A percentile compares a stretch with the other conserved stretches of the same genome.
Conservation (phyloP, 2,888 invertebrate genomes). For the Hoplodrina ambigua region DNA sequence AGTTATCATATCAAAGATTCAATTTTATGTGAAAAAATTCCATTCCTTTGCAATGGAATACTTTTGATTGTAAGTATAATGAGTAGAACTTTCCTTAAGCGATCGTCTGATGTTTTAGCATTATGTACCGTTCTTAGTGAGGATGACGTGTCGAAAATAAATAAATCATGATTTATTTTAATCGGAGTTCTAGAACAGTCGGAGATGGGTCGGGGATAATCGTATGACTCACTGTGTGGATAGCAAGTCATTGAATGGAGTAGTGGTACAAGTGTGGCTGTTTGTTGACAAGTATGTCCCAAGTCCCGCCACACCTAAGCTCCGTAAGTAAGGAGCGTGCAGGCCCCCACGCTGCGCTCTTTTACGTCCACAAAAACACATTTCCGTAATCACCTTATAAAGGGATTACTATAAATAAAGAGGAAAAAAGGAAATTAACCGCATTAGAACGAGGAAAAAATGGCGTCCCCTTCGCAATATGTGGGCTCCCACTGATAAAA, state of each 20-base stretch:
- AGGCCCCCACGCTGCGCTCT: slow-evolving; percentile 87
- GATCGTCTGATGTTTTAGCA: slow-evolving; percentile 14
- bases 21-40: slow-evolving; percentile 45
- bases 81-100: slow-evolving; percentile 12
- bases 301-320: slow-evolving; percentile 67
- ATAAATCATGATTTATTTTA: slow-evolving; percentile 35
- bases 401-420: slow-evolving; percentile 91
- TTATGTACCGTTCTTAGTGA: slow-evolving; percentile 12
- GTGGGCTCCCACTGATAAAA: slow-evolving; percentile 89
- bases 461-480: slow-evolving; percentile 88
- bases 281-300: slow-evolving; percentile 36
- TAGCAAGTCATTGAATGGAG: slow-evolving; percentile 11
- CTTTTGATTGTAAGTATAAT: slow-evolving; percentile 37
- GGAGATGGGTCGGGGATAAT: slow-evolving; percentile 7
- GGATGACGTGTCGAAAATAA: slow-evolving; percentile 20
- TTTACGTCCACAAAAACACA: slow-evolving; percentile 90
- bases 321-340: slow-evolving; percentile 71
- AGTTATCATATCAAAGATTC: slow-evolving; percentile 16
- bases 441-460: slow-evolving; percentile 88
- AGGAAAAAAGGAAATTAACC: slow-evolving; percentile 91
- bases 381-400: slow-evolving; percentile 91
- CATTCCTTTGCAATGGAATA: slow-evolving; percentile 38
- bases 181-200: slow-evolving; percentile 37
- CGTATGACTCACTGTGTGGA: slow-evolving; percentile 18
- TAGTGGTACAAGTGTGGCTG: slow-evolving; percentile 5